These are phyloP conservation scores for Felis chaus DNA, from an alignment of 2,113 vertebrate genomes.

Conservation along the genomic window DNA sequence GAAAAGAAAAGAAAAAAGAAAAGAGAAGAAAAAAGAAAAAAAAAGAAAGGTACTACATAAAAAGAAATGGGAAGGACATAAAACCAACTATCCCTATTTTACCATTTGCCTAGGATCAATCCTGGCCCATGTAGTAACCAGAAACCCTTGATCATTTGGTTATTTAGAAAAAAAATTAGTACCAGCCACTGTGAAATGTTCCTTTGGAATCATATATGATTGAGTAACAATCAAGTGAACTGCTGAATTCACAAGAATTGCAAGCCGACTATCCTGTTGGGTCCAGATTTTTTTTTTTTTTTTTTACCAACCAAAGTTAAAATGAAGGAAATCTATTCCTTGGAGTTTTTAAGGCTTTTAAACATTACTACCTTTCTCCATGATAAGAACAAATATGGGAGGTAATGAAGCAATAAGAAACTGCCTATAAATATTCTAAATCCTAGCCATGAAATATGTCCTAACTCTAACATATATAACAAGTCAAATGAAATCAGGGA, in stretches of 20 bases:
- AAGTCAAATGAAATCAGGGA: constrained; percentile 6
- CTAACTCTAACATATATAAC: constrained; percentile 1
- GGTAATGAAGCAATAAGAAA: constrained; percentile 8
- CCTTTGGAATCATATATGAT: background rate
- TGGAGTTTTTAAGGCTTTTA: background rate
- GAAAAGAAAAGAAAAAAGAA: background rate
- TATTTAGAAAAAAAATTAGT: background rate
- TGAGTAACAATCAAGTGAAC: background rate
- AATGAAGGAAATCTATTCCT: background rate
- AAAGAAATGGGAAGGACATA: background rate
- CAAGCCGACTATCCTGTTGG: background rate
- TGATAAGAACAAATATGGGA: constrained; percentile 24
- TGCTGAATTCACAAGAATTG: background rate
- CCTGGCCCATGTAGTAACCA: background rate
- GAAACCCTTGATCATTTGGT: background rate
- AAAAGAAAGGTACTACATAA: background rate
- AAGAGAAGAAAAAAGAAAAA: background rate
- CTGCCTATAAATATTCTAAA: background rate
- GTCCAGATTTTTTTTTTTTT: background rate
- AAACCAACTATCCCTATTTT: background rate
- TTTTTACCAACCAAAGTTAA: background rate
- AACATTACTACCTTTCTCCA: constrained; percentile 12
- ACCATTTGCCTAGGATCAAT: background rate
- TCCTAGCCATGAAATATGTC: background rate
- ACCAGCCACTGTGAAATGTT: background rate